Conservation (phyloP, 2,888 invertebrate genomes). For the Drosophila greeni region DNA sequence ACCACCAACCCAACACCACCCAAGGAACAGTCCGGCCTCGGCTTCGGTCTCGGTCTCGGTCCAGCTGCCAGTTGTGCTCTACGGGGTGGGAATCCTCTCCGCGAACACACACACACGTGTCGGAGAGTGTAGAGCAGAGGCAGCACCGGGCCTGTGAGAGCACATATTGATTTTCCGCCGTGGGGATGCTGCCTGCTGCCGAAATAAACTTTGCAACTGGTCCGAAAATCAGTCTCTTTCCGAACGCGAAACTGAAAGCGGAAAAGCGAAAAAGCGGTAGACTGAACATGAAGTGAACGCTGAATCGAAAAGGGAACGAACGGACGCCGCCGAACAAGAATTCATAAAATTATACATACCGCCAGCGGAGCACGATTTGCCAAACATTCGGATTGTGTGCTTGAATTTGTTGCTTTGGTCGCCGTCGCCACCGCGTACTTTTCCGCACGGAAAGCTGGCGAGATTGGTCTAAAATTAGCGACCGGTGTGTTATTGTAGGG, state of each 20-base stretch:
- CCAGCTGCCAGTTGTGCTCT: constrained; percentile 30
- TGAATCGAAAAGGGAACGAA: constrained; percentile 20
- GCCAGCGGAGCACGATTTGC: constrained; percentile 55
- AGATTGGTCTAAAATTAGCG: constrained; percentile 65
- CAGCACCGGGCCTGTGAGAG: constrained; percentile 21
- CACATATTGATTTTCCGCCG: constrained; percentile 59
- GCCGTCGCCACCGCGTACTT: constrained; percentile 29
- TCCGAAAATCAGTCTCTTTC: constrained; percentile 55
- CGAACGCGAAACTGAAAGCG: constrained; percentile 54
- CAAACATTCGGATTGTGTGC: constrained; percentile 61
- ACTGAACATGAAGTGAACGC: constrained; percentile 31
- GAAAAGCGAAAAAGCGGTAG: constrained; percentile 16
- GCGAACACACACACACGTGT: neutral
- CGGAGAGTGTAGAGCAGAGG: constrained; percentile 5
- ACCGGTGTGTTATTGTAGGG: constrained; percentile 65
- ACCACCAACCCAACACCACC: constrained; percentile 42
- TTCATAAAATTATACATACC: constrained; percentile 66
- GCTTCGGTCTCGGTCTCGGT: constrained; percentile 14
- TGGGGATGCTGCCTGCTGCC: constrained; percentile 66
- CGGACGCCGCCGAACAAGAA: constrained; percentile 38
- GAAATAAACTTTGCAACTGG: constrained; percentile 60
- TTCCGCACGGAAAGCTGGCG: constrained; percentile 51
- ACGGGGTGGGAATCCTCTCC: constrained; percentile 33
- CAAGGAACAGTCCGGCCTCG: constrained; percentile 6
- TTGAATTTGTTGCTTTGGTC: constrained; percentile 35